Base-by-base conservation (phyloP, 2,888 invertebrate species). In the Agrilus biguttatus region DNA sequence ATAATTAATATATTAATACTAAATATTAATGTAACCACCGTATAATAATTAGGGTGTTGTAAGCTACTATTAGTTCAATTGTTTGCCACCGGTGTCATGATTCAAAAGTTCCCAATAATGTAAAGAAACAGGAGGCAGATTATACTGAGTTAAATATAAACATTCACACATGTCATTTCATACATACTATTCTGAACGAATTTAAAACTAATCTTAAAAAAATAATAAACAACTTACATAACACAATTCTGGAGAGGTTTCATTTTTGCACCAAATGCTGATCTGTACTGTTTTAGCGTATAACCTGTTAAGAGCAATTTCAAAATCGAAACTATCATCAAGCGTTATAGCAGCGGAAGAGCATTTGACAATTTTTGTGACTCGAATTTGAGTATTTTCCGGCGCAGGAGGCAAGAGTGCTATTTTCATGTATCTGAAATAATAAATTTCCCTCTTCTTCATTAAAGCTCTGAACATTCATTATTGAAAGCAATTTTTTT, bases 241-340 rank as follows among this genome's bases (percentile, higher is more conserved):
- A 64, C 90, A 91, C 66, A 89, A 88, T 54, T 84, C 83, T 50
- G 74, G 73, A 54, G 71, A 67, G 53, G 75, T 75, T n/a, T 73
- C 74, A 37, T 71, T 68, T 46, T 82, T 77, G 54, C 83, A 81
- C 69, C 88, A 85, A 33, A 93, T 80, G 59, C 89, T 89, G 47
- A 95, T 79, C 68, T 93, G 92, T 49, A 95, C 67, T 36, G 92
- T 93, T 69, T 92, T 92, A 33, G 86, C 83, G 45, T 82, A 81
- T 50, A 85, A 69, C 61, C 86, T 87, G 51, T 80, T 77, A 58
- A 83, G 68, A 55, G 80, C 75, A 60, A 89, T 77, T 57, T 78
- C 72, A 63, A 90, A 74, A 56, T 79, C 77, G 62, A 87, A 87
- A 53, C 75, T 78, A 66, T 88, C 84, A 44, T 82, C 81, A 59